phyloP scores from a whole-genome alignment of 2,797 vertebrate species.

The Scolopax bukidnonensis region DNA sequence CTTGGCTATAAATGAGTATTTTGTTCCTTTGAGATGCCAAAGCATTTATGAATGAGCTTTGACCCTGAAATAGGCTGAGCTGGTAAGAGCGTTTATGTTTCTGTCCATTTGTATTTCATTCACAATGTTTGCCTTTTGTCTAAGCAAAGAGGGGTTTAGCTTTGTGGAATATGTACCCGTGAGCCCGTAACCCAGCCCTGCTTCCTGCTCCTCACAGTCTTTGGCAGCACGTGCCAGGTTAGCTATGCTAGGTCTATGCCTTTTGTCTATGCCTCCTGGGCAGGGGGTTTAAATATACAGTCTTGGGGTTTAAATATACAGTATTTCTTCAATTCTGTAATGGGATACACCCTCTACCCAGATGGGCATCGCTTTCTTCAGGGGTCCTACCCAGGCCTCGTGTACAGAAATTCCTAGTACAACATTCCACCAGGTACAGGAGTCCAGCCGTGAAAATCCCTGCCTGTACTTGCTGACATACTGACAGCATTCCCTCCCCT shows the following conservation, averaged over 20 bases:
- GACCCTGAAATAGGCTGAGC: not conserved
- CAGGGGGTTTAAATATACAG: not conserved
- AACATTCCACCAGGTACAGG: not conserved
- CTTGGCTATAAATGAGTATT: not conserved
- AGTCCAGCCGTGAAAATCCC: not conserved
- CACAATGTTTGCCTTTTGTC: not conserved
- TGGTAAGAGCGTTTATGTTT: not conserved
- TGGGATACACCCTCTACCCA: not conserved
- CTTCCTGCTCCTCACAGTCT: not conserved
- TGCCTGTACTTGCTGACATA: not conserved
- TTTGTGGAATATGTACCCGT: not conserved
- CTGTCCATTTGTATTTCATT: not conserved
- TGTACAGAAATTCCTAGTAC: not conserved
- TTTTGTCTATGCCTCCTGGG: not conserved
- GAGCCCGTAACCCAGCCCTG: not conserved
- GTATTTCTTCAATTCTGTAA: not conserved
- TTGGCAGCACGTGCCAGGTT: not conserved
- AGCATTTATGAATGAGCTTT: slow-evolving; percentile 32
- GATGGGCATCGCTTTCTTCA: not conserved
- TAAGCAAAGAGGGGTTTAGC: not conserved
- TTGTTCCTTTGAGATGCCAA: not conserved
- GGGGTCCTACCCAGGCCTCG: not conserved
- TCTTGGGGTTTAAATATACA: not conserved
- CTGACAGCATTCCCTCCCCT: not conserved
- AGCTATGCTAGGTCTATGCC: not conserved